These are phyloP conservation scores for Salmo trutta DNA, from an alignment of 2,797 vertebrate genomes.

Conservation along the genomic window DNA sequence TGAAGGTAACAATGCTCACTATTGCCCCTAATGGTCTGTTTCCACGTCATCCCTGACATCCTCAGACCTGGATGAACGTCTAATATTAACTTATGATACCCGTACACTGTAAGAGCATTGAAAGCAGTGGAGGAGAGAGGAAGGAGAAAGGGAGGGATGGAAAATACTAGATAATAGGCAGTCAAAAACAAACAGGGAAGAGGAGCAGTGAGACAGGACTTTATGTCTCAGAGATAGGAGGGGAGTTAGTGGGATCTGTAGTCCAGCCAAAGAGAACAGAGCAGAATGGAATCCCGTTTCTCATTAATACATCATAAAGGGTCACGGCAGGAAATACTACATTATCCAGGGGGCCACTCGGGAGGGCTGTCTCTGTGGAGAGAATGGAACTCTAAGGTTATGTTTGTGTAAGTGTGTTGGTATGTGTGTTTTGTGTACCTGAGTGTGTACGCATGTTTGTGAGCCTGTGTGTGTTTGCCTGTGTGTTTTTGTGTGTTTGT, in stretches of 20 bases:
- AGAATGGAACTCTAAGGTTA: neutral
- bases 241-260: constrained; percentile 60
- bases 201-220: constrained; percentile 5
- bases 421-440: constrained; percentile 17
- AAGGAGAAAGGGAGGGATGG: neutral
- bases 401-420: constrained; percentile 17
- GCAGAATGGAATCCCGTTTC: constrained; percentile 22
- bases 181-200: neutral
- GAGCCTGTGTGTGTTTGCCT: neutral
- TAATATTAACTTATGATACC: no score
- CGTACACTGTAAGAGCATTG: no score
- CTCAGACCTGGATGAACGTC: no score
- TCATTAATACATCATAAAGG: constrained; percentile 46
- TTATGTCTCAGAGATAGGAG: constrained; percentile 5
- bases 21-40: no score
- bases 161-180: neutral
- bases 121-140: constrained; percentile 36
- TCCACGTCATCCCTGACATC: no score
- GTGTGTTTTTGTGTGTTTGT: neutral
- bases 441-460: neutral
- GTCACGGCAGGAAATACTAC: constrained; percentile 42
- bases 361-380: constrained; percentile 14
- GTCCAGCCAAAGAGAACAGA: constrained; percentile 46
- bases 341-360: constrained; percentile 32
- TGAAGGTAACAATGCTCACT: no score